Conservation (phyloP, 2,113 vertebrate genomes). For the Actenoides hombroni region DNA sequence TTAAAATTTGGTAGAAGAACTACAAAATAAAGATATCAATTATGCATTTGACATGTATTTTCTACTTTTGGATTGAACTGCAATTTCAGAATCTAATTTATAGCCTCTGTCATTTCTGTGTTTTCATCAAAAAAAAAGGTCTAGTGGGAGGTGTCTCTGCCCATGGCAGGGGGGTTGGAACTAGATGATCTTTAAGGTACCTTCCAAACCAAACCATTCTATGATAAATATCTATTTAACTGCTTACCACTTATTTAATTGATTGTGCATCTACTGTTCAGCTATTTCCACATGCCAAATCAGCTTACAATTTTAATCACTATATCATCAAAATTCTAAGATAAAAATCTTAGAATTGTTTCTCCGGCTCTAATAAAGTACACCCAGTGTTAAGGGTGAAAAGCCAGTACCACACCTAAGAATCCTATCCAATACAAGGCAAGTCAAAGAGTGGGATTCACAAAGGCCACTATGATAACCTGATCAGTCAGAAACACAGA, state of each 20-base stretch:
- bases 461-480: not conserved
- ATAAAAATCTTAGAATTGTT: not conserved
- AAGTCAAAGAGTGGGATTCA: not conserved
- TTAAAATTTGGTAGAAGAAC: slow-evolving; percentile 85
- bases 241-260: not conserved
- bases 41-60: not conserved
- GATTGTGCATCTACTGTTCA: not conserved
- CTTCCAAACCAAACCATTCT: too few species aligned
- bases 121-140: not conserved
- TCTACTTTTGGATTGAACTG: not conserved
- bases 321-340: not conserved
- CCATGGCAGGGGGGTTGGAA: too few species aligned
- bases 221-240: not conserved
- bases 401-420: not conserved
- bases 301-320: not conserved
- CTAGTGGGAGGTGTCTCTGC: too few species aligned
- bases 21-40: slow-evolving; percentile 56
- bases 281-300: not conserved
- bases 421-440: not conserved
- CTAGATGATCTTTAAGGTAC: too few species aligned
- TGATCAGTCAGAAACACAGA: not conserved
- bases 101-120: not conserved
- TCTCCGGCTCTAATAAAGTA: not conserved
- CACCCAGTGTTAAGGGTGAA: not conserved
- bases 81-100: not conserved